Evolutionary conservation across 2,113 vertebrate genomes (phyloP).

Genomic region (Amphiprion percula): DNA sequence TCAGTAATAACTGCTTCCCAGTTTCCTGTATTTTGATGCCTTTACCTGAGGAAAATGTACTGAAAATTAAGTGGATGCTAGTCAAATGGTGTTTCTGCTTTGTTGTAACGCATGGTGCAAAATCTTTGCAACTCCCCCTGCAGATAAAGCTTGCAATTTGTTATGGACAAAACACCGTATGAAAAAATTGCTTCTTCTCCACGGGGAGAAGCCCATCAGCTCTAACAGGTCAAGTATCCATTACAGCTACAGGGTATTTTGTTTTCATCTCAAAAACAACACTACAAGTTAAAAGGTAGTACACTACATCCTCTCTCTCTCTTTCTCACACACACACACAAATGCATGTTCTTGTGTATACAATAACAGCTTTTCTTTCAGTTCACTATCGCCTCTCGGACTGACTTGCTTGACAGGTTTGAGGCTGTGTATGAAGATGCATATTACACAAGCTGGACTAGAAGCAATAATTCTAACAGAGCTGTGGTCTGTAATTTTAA

Average conservation of each 20-base stretch:
- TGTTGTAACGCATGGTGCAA: not conserved
- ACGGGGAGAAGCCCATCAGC: conserved; percentile 17
- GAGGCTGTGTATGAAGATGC: conserved; percentile 44
- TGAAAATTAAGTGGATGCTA: conserved; percentile 20
- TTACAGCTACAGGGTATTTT: conserved; percentile 35
- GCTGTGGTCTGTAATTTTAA: conserved; percentile 44
- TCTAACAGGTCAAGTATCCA: conserved; percentile 53
- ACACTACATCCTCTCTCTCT: not conserved
- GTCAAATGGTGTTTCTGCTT: conserved; percentile 2
- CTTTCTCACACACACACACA: not conserved
- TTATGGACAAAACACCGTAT: conserved; percentile 40
- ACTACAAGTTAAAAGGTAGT: conserved; percentile 22
- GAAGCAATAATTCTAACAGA: conserved; percentile 46
- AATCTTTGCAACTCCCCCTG: conserved; percentile 17
- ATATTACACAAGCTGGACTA: conserved; percentile 58
- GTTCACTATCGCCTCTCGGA: not conserved
- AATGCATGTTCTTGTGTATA: not conserved
- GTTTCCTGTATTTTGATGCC: conserved; percentile 32
- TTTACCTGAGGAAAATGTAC: conserved; percentile 15
- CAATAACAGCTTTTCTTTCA: not conserved
- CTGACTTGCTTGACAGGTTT: conserved; percentile 47
- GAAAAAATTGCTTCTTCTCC: conserved; percentile 21
- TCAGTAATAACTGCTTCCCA: not conserved
- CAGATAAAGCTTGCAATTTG: conserved; percentile 48
- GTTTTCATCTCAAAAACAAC: conserved; percentile 48